A percentile compares a stretch with the other conserved stretches of the same genome.
phyloP scores from a whole-genome alignment of 1,140 invertebrate species.

The Lysiphlebus fabarum region DNA sequence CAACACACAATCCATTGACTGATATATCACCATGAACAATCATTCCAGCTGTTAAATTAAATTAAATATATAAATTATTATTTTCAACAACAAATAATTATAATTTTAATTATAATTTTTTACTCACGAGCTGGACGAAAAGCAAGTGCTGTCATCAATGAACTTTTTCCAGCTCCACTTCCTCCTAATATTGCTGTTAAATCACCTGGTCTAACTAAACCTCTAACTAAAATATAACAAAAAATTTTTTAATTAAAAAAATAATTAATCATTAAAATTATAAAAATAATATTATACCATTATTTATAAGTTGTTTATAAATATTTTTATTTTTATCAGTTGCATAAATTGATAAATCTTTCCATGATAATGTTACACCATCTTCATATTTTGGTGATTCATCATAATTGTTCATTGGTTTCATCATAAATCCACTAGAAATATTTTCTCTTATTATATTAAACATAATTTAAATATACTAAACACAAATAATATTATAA shows the following conservation, averaged over 20 bases:
- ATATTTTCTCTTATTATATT: not conserved
- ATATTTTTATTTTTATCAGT: constrained; percentile 35
- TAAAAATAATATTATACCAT: too few species aligned
- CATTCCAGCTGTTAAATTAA: constrained; percentile 57
- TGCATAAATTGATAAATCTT: constrained; percentile 44
- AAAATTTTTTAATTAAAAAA: too few species aligned
- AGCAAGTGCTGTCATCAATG: constrained; percentile 86
- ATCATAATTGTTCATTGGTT: not conserved
- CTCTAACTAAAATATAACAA: constrained; percentile 58
- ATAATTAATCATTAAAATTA: too few species aligned
- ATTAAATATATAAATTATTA: constrained; percentile 15
- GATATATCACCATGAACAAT: constrained; percentile 73
- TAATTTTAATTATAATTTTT: constrained; percentile 9
- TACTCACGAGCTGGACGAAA: constrained; percentile 68
- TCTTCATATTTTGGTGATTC: constrained; percentile 4
- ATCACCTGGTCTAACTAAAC: constrained; percentile 76
- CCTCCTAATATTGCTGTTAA: constrained; percentile 88
- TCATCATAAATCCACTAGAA: not conserved
- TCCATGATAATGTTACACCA: constrained; percentile 40
- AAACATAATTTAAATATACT: not conserved
- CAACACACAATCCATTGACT: constrained; percentile 67
- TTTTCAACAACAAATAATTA: not conserved
- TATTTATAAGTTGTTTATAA: constrained; percentile 45
- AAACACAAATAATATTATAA: not conserved
- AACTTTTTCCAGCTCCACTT: constrained; percentile 93